Evolutionary conservation across 1,140 invertebrate species (phyloP), one percentile per base, ranked within the genome.

Genomic region (Daktulosphaira vitifoliae): DNA sequence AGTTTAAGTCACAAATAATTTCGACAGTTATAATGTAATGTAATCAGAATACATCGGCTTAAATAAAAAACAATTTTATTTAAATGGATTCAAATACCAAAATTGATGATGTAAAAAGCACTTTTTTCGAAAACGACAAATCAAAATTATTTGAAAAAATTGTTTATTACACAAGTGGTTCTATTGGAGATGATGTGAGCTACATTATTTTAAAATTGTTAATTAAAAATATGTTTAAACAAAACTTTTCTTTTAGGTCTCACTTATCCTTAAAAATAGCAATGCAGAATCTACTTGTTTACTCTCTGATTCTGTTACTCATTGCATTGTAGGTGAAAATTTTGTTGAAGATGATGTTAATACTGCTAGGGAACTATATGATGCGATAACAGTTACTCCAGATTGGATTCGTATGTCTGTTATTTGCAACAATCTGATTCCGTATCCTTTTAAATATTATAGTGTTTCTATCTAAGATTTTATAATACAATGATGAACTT

Each of bases 301-400:
- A 77, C 82, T 92, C 66, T 86, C 86, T 68, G 88, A 93, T 74
- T 89, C 85, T 78, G 87, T 92, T 65, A 93, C 90, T 37, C 89
- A 93, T 79, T 79, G 91, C 69, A 89, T 95, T 73, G 87, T 87
- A 70, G 91, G 91, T 39, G 80, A 81, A 68, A 84, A 89, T 77
- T 82, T 85, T 50, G 79, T 83, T 68, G 87, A 91, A 74, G 85
- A 81, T 73, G 87, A 88, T 75, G 79, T 92, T 51, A 82, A 81
- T 65, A 90, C 90, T 76, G 90, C 90, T 9, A 86, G 86, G 74
- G 91, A 96, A 71, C 77, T 96, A 1, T 95, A 92, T 78, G 90
- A 95, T 74, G 85, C 92, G 48, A 89, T 90, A 59, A 88, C 89
- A 67, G 87, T 93, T 42, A 85, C 83, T 42, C 84, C 87, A 72